These are phyloP conservation scores for Strigamia transsilvanica DNA, from an alignment of 2,888 invertebrate species.

Conservation along the genomic window DNA sequence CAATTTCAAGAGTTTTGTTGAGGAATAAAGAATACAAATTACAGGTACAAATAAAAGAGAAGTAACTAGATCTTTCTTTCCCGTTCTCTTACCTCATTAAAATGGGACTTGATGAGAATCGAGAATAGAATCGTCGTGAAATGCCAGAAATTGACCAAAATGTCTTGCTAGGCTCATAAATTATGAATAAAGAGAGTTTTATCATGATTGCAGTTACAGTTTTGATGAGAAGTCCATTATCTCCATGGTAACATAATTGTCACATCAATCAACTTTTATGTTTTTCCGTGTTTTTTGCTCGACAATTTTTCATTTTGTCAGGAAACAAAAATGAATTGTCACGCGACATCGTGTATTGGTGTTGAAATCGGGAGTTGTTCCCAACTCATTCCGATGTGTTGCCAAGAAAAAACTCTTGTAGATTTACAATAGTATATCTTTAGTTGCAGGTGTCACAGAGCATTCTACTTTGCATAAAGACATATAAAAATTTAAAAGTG, in stretches of 20 bases:
- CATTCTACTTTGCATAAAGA: too few relatives aligned
- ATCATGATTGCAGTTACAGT: constrained; percentile 48
- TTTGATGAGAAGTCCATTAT: constrained; percentile 40
- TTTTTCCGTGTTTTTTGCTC: constrained; percentile 14
- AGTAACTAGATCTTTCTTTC: neutral
- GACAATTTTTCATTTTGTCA: constrained; percentile 44
- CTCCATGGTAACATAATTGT: constrained; percentile 33
- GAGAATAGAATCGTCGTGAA: neutral
- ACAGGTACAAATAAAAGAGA: neutral
- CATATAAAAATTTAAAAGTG: too few relatives aligned
- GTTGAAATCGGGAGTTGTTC: neutral
- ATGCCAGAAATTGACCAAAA: neutral
- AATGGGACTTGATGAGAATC: neutral
- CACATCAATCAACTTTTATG: constrained; percentile 39
- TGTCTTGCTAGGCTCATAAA: neutral
- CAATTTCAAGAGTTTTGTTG: constrained; percentile 12
- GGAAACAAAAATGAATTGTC: constrained; percentile 43
- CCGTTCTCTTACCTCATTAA: neutral
- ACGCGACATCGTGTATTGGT: neutral
- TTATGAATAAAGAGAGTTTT: constrained; percentile 42
- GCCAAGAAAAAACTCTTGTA: too few relatives aligned
- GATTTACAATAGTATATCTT: too few relatives aligned
- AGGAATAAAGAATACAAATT: constrained; percentile 17
- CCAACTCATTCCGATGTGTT: neutral
- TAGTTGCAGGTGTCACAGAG: too few relatives aligned